A percentile compares a stretch with the other conserved stretches of the same genome.
phyloP scores from a whole-genome alignment of 2,888 invertebrate genomes.

The Brachyopa scutellaris region DNA sequence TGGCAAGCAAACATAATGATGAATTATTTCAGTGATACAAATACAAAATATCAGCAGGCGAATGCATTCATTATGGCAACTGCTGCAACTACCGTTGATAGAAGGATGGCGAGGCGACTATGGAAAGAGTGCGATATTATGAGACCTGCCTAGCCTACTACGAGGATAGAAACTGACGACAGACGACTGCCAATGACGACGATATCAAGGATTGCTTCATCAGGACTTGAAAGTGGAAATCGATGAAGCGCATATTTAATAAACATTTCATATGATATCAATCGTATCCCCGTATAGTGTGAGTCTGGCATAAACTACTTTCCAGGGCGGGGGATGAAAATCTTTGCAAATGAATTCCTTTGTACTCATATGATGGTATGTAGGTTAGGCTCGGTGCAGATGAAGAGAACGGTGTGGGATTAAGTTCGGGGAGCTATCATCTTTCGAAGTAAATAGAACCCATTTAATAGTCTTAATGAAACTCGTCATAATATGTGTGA shows the following conservation, averaged over 20 bases:
- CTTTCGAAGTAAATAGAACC: conserved; percentile 18
- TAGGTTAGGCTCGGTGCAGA: conserved; percentile 60
- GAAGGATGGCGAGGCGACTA: too few relatives aligned
- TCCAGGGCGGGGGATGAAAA: conserved; percentile 28
- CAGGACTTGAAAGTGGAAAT: conserved; percentile 55
- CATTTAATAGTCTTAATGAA: conserved; percentile 39
- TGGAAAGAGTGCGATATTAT: too few relatives aligned
- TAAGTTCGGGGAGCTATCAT: neutral
- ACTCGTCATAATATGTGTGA: too few relatives aligned
- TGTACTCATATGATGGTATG: conserved; percentile 15
- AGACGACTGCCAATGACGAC: neutral
- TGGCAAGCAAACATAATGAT: conserved; percentile 68
- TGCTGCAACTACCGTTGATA: too few relatives aligned
- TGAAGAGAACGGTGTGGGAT: too few relatives aligned
- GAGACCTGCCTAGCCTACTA: neutral
- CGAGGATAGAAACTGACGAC: conserved; percentile 13
- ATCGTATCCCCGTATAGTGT: conserved; percentile 14
- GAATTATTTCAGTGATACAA: conserved; percentile 54
- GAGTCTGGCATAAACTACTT: neutral
- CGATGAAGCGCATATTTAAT: conserved; percentile 69
- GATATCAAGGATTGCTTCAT: conserved; percentile 47
- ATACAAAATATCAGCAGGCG: conserved; percentile 28
- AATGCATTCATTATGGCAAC: conserved; percentile 42
- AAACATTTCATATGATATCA: conserved; percentile 61
- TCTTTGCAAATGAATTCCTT: conserved; percentile 66